These are phyloP conservation scores for Platyura marginata DNA, from an alignment of 1,140 invertebrate genomes.

Conservation along the genomic window DNA sequence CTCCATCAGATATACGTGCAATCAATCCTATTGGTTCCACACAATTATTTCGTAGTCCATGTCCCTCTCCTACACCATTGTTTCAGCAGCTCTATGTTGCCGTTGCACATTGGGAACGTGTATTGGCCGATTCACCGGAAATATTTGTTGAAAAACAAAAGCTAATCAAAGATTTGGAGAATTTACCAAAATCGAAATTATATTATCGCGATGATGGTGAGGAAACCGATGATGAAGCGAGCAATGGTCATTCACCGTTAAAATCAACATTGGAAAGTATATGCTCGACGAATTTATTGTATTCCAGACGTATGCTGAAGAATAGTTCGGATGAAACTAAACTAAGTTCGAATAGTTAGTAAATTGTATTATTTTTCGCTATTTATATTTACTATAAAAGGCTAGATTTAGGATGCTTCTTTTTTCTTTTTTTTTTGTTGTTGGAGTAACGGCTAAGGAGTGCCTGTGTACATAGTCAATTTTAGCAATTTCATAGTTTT, in stretches of 20 bases:
- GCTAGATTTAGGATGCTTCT: no score
- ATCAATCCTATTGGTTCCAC: neutral
- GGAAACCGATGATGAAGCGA: neutral
- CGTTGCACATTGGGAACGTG: constrained; percentile 30
- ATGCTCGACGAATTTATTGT: neutral
- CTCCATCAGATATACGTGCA: no score
- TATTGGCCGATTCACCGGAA: constrained; percentile 13
- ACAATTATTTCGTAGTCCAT: constrained; percentile 10
- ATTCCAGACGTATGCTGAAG: neutral
- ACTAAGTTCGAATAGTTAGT: no score
- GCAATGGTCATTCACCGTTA: neutral
- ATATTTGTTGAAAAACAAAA: constrained; percentile 2
- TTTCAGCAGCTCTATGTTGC: constrained; percentile 34
- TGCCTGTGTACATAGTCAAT: no score
- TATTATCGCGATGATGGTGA: neutral
- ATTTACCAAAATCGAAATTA: neutral
- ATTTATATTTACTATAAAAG: no score
- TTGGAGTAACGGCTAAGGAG: no score
- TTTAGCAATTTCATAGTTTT: no score
- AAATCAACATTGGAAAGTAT: neutral
- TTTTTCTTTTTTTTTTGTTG: no score
- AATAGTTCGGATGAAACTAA: neutral
- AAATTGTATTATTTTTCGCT: no score
- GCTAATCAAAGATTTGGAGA: neutral
- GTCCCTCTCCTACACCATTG: constrained; percentile 28